Percentiles rank a stretch among this genome's conserved stretches.
These are phyloP conservation scores for Daboia siamensis DNA, from an alignment of 2,113 vertebrate species.

Conservation along the genomic window DNA sequence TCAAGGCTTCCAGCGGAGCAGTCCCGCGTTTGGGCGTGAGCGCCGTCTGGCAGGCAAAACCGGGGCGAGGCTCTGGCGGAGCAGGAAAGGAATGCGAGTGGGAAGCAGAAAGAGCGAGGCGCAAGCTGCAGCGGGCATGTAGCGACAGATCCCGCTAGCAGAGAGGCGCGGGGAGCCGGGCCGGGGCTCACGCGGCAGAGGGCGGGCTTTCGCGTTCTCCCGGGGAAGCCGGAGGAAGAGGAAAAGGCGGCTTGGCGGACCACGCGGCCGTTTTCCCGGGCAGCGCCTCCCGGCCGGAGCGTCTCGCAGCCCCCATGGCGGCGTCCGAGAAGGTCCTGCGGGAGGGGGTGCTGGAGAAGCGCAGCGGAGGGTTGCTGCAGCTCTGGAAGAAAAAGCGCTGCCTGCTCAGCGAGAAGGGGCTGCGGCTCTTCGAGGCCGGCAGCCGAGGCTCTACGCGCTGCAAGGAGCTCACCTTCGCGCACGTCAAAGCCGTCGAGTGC, in stretches of 20 bases:
- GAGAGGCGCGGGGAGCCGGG: conserved; percentile 31
- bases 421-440: conserved; percentile 76
- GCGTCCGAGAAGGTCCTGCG: conserved; percentile 73
- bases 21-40: conserved; percentile 53
- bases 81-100: conserved; percentile 66
- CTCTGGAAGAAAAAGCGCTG: conserved; percentile 92
- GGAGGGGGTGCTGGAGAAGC: conserved; percentile 90
- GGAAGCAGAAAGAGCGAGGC: conserved; percentile 55
- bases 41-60: conserved; percentile 46
- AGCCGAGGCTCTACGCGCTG: conserved; percentile 66
- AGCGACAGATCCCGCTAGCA: conserved; percentile 75
- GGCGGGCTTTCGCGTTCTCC: not conserved
- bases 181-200: conserved; percentile 27
- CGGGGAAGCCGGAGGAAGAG: not conserved
- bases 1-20: not conserved
- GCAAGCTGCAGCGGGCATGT: conserved; percentile 71
- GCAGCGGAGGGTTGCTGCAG: conserved; percentile 90
- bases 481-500: conserved; percentile 89
- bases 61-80: conserved; percentile 61
- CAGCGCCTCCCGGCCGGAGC: not conserved
- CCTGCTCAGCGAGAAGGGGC: conserved; percentile 84
- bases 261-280: not conserved
- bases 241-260: not conserved
- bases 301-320: conserved; percentile 67
- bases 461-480: conserved; percentile 87